Evolutionary conservation across 2,888 invertebrate genomes (phyloP), one percentile per base, ranked within the genome.

Genomic region (Patella caerulea): DNA sequence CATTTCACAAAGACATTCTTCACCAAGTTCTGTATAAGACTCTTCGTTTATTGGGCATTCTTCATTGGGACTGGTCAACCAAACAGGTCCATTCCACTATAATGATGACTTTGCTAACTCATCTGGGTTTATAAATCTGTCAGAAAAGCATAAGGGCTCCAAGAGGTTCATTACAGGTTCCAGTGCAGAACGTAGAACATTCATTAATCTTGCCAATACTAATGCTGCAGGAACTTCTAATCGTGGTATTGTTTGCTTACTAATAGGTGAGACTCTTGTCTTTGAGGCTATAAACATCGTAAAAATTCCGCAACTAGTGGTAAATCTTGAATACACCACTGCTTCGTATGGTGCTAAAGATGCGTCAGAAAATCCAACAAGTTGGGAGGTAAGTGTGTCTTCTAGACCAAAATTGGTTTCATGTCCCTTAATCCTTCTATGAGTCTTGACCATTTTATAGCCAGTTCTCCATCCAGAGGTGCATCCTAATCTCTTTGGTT

Each of bases 41-140:
- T 65, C 65, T 65, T n/a, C 24, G n/a, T 24, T 65, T 24, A 65
- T 11, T 24, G 65, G 24, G 2, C 19, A 24, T 65, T 65, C 65
- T 65, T 45, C 34, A 45, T 45, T 45, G 34, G 34, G 5, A 45
- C 34, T 45, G 34, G 34, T 45, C 34, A 59, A 11, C 59, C 59
- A 59, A 17, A 19, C 59, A 19, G 59, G 56, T 65, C 65, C 65
- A 65, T 24, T 24, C 65, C 65, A 65, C 65, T 24, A 65, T 65
- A 65, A 19, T 24, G 19, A 65, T 11, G 9, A 14, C 19, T 2
- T 65, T 24, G 65, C 65, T 65, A 65, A 65, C 24, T 65, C 59
- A 59, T 19, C 17, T 12, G 19, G 65, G 24, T 24, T 65, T 24
- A 65, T 65, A 24, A n/a, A n/a, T 24, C 65, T n/a, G n/a, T n/a